Percentiles rank a stretch among this genome's conserved stretches.
phyloP scores from a whole-genome alignment of 2,888 invertebrate genomes.

The Rapana venosa region DNA sequence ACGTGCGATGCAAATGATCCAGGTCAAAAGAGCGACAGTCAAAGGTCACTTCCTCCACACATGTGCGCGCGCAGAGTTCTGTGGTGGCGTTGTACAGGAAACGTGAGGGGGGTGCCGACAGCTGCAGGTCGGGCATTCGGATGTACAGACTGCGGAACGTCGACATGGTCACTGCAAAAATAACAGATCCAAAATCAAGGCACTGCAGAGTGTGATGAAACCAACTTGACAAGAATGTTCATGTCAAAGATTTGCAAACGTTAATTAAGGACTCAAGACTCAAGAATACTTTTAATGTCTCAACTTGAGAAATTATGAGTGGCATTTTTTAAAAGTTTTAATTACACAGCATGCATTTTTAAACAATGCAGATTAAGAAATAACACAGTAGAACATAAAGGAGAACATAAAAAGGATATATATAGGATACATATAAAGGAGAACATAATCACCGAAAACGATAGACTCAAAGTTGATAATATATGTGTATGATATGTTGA shows the following conservation, averaged over 20 bases:
- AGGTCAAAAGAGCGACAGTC: constrained; percentile 75
- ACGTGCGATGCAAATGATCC: constrained; percentile 64
- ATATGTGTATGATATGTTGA: no score
- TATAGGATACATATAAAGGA: no score
- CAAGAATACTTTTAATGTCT: no score
- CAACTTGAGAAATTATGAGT: no score
- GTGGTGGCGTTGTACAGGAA: constrained; percentile 61
- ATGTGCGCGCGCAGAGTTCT: constrained; percentile 65
- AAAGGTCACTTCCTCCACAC: constrained; percentile 64
- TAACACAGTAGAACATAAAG: no score
- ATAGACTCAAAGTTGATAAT: no score
- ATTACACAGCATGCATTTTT: no score
- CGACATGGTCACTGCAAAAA: constrained; percentile 44
- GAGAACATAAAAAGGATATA: no score
- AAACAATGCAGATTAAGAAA: no score
- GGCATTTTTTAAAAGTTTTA: no score
- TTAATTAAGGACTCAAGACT: no score
- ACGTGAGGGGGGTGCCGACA: constrained; percentile 62
- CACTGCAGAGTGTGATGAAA: not conserved
- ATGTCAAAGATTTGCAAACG: not conserved
- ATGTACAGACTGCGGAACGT: constrained; percentile 61
- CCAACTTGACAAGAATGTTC: not conserved
- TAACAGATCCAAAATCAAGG: not conserved
- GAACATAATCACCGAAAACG: no score
- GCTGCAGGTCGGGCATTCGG: constrained; percentile 62